phyloP scores from a whole-genome alignment of 2,888 invertebrate genomes.

The Oxytorus armatus region DNA sequence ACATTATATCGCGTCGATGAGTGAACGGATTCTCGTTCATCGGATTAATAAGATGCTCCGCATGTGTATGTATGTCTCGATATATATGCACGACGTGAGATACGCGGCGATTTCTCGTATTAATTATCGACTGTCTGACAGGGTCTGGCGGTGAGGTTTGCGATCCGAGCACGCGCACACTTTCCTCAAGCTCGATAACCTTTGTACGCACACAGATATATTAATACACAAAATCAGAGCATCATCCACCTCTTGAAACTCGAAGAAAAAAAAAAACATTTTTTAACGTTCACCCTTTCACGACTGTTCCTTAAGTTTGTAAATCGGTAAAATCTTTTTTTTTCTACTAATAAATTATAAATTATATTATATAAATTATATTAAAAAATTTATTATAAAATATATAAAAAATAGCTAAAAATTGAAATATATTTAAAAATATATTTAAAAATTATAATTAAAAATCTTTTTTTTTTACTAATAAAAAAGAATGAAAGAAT shows the following conservation, averaged over 20 bases:
- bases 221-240: background rate
- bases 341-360: too few species aligned
- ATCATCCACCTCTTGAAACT: background rate
- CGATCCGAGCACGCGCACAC: constrained; percentile 40
- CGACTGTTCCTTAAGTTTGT: too few species aligned
- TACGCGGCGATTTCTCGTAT: constrained; percentile 26
- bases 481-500: too few species aligned
- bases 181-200: constrained; percentile 50
- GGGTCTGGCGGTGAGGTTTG: constrained; percentile 51
- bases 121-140: constrained; percentile 50
- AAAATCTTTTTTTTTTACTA: too few species aligned
- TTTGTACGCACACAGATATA: constrained; percentile 20
- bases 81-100: background rate
- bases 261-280: constrained; percentile 6
- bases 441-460: too few species aligned
- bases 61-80: background rate
- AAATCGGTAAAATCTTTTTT: too few species aligned
- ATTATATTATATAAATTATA: too few species aligned
- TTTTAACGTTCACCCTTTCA: too few species aligned
- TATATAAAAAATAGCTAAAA: too few species aligned
- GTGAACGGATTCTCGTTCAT: constrained; percentile 17
- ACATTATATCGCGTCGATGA: constrained; percentile 10
- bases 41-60: constrained; percentile 1
- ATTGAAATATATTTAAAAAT: too few species aligned
- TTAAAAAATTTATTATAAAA: too few species aligned